A percentile compares a stretch with the other conserved stretches of the same genome.
phyloP scores from a whole-genome alignment of 2,888 invertebrate species.

The Rotaria macrura region DNA sequence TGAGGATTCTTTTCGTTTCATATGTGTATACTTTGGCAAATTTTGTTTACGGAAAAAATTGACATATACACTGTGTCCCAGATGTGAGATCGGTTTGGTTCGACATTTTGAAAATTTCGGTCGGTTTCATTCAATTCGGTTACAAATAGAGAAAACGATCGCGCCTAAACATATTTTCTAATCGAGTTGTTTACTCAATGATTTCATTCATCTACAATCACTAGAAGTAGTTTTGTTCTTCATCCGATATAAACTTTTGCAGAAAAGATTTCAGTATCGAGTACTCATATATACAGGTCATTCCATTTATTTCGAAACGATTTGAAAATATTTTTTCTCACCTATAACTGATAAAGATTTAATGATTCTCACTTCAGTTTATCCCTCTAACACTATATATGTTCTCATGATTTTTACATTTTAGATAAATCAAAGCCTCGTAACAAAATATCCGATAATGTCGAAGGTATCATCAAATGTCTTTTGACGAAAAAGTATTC shows the following conservation, averaged over 20 bases:
- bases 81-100: neutral
- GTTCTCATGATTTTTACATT: too few species aligned
- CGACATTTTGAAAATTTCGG: too few species aligned
- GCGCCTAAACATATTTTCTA: neutral
- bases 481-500: too few species aligned
- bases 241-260: neutral
- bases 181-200: neutral
- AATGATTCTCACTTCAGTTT: too few species aligned
- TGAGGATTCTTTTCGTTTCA: neutral
- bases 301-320: too few species aligned
- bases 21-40: neutral
- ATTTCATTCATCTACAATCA: neutral
- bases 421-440: too few species aligned
- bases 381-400: too few species aligned
- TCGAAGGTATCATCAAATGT: too few species aligned
- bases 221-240: neutral
- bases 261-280: neutral
- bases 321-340: too few species aligned
- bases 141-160: neutral
- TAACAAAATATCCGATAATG: too few species aligned
- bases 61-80: neutral
- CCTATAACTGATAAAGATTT: too few species aligned
- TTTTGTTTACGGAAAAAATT: neutral
- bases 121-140: too few species aligned
- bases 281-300: neutral